Percentiles rank a stretch among this genome's conserved stretches.
Evolutionary conservation across 2,888 invertebrate species (phyloP).

Genomic region (Dicyrtoma fusca): DNA sequence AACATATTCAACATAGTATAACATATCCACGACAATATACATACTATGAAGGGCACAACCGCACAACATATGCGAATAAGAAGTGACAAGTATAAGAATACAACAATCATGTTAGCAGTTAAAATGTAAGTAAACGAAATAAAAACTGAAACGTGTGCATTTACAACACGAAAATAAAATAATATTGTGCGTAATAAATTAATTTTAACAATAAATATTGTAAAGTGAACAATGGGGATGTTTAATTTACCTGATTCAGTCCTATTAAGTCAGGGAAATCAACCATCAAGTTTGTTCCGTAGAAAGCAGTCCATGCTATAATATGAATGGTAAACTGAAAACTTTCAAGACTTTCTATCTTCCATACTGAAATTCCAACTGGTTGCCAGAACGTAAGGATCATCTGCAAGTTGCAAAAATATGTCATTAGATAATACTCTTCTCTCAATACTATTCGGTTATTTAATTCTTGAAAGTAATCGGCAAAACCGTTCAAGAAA

Average conservation of each 20-base stretch:
- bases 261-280: constrained; percentile 50
- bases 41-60: too few relatives aligned
- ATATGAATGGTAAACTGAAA: constrained; percentile 31
- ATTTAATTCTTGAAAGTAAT: too few relatives aligned
- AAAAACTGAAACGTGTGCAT: background rate
- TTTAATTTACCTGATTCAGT: constrained; percentile 44
- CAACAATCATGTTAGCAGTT: too few relatives aligned
- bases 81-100: background rate
- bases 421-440: too few relatives aligned
- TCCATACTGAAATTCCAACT: constrained; percentile 39
- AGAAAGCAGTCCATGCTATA: constrained; percentile 42
- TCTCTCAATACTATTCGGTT: too few relatives aligned
- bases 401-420: too few relatives aligned
- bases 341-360: background rate
- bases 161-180: background rate
- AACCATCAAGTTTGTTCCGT: constrained; percentile 49
- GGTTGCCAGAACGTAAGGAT: constrained; percentile 38
- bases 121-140: too few relatives aligned
- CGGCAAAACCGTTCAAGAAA: background rate
- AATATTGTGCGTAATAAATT: background rate
- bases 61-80: too few relatives aligned
- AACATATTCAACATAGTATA: too few relatives aligned
- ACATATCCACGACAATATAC: too few relatives aligned
- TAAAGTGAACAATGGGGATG: background rate
- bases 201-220: background rate